phyloP scores from a whole-genome alignment of 2,888 invertebrate genomes.

The Elaeidobius kamerunicus region DNA sequence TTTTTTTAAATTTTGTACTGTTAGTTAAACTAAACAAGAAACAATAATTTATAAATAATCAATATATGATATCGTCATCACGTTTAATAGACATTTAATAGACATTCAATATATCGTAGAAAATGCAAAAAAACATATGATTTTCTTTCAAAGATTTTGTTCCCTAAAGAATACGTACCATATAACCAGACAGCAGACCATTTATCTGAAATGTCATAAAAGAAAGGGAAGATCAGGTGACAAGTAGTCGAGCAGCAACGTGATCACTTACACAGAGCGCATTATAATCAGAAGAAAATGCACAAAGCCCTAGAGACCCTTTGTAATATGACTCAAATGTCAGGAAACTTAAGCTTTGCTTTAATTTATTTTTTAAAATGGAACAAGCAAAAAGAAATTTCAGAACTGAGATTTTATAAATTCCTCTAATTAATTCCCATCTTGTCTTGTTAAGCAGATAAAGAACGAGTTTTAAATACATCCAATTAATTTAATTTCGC shows the following conservation, averaged over 20 bases:
- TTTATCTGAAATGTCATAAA: conserved; percentile 17
- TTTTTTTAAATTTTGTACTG: no score
- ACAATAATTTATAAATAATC: not conserved
- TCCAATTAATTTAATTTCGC: no score
- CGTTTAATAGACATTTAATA: not conserved
- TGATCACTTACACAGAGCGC: conserved; percentile 20
- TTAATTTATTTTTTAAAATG: conserved; percentile 17
- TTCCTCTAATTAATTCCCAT: no score
- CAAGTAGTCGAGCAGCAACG: conserved; percentile 19
- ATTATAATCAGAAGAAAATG: conserved; percentile 20
- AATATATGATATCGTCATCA: no score
- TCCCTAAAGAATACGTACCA: conserved; percentile 2
- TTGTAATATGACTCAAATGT: conserved; percentile 10
- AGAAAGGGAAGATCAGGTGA: conserved; percentile 18
- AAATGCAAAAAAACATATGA: not conserved
- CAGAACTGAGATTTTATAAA: no score
- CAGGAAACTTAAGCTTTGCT: conserved; percentile 4
- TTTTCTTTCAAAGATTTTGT: not conserved
- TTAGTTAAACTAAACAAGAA: no score
- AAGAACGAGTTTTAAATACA: no score
- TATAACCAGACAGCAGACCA: conserved; percentile 11
- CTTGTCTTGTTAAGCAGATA: no score
- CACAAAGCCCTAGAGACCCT: conserved; percentile 6
- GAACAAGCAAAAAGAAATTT: no score
- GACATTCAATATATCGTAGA: not conserved